These are phyloP conservation scores for Megaustenia siamemsis DNA, from an alignment of 2,888 invertebrate genomes.

Conservation along the genomic window DNA sequence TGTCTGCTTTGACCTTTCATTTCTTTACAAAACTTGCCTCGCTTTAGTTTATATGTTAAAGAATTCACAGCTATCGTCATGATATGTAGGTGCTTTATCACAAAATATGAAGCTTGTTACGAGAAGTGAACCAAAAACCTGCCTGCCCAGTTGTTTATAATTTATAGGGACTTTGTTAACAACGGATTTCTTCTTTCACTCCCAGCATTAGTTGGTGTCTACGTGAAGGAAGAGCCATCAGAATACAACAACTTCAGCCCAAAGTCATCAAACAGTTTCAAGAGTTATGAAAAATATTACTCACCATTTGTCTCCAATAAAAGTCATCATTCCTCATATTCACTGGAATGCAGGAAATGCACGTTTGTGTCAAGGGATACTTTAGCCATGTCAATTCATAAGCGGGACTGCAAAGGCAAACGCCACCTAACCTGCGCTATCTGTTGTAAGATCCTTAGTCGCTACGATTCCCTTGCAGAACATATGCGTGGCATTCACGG, in stretches of 20 bases:
- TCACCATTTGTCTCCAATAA: background rate
- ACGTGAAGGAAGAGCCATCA: slow-evolving; percentile 10
- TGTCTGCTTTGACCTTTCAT: background rate
- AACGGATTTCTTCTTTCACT: slow-evolving; percentile 42
- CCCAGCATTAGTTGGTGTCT: slow-evolving; percentile 35
- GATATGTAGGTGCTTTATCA: background rate
- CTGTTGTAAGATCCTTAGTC: slow-evolving; percentile 48
- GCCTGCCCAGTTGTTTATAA: slow-evolving; percentile 40
- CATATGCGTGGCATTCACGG: slow-evolving; percentile 58
- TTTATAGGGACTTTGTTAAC: slow-evolving; percentile 25
- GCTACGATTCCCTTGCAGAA: slow-evolving; percentile 54
- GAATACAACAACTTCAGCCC: background rate
- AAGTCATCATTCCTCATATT: background rate
- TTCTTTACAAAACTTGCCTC: background rate
- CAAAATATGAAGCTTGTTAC: background rate
- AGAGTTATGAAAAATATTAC: background rate
- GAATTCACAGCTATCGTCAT: background rate
- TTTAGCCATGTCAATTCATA: slow-evolving; percentile 42
- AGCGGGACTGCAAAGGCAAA: slow-evolving; percentile 49
- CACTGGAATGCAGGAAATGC: slow-evolving; percentile 41
- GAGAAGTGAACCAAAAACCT: slow-evolving; percentile 20
- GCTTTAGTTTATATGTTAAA: background rate
- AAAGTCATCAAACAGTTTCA: slow-evolving; percentile 19
- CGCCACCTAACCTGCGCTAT: slow-evolving; percentile 46
- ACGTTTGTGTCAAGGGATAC: slow-evolving; percentile 38